These are phyloP conservation scores for Nephrotoma guestfalica DNA, from an alignment of 2,888 invertebrate species.

Conservation along the genomic window DNA sequence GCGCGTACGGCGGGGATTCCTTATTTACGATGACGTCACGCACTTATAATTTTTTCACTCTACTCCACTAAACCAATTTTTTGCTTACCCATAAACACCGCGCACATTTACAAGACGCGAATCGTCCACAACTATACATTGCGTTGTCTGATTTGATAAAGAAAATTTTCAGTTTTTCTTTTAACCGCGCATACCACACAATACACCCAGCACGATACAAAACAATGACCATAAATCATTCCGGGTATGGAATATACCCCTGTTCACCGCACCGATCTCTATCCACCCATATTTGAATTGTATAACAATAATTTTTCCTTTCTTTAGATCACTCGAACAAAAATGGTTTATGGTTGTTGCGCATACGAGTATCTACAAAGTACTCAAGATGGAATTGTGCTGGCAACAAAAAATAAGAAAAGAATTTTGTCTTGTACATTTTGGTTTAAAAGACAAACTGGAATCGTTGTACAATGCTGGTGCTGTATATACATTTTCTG, in stretches of 20 bases:
- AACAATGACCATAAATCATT: not conserved
- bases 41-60: not conserved
- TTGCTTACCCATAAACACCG: not conserved
- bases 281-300: not conserved
- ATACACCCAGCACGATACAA: not conserved
- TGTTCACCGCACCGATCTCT: not conserved
- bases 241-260: not conserved
- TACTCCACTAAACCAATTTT: not conserved
- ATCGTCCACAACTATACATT: not conserved
- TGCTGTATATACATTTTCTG: not conserved
- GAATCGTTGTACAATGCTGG: not conserved
- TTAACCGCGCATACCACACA: not conserved
- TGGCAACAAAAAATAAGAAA: not conserved
- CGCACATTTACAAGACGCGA: not conserved
- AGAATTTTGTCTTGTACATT: not conserved
- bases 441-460: not conserved
- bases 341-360: not conserved
- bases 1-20: not conserved
- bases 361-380: not conserved
- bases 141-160: not conserved
- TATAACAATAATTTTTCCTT: not conserved
- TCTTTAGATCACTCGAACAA: not conserved
- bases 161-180: not conserved
- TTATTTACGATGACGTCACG: not conserved
- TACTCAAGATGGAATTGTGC: not conserved